A percentile compares a stretch with the other conserved stretches of the same genome.
Conservation (phyloP, 2,113 vertebrate genomes). For the Sialia sialis region DNA sequence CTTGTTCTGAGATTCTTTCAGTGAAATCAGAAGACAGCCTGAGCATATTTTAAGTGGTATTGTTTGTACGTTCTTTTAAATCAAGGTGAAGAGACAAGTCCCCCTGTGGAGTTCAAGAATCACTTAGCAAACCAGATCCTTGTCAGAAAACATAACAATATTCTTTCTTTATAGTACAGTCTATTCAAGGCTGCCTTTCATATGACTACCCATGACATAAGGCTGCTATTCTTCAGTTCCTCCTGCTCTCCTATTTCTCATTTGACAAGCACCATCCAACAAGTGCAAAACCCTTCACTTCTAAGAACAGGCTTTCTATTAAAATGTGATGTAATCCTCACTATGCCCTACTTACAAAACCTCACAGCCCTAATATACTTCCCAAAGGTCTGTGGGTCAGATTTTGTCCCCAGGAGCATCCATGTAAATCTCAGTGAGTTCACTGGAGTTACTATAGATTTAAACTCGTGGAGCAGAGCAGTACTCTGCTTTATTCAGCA, state of each 20-base stretch:
- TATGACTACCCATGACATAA: slow-evolving; percentile 24
- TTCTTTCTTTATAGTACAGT: slow-evolving; percentile 53
- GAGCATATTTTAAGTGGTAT: slow-evolving; percentile 60
- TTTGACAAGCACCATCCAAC: slow-evolving; percentile 46
- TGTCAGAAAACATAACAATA: slow-evolving; percentile 62
- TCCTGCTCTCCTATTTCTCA: slow-evolving; percentile 28
- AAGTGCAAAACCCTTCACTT: slow-evolving; percentile 35
- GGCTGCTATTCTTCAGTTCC: slow-evolving; percentile 50
- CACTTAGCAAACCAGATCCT: slow-evolving; percentile 54
- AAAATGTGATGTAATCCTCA: slow-evolving; percentile 8
- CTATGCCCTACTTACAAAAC: not conserved
- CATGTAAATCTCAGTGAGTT: not conserved
- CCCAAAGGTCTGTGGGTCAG: not conserved
- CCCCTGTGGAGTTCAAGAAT: slow-evolving; percentile 59
- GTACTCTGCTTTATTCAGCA: not conserved
- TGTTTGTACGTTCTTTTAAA: slow-evolving; percentile 57
- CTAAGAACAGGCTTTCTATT: slow-evolving; percentile 15
- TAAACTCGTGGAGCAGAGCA: not conserved
- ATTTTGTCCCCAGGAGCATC: not conserved
- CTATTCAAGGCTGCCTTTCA: slow-evolving; percentile 53
- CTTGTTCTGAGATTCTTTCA: slow-evolving; percentile 42
- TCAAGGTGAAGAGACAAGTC: slow-evolving; percentile 53
- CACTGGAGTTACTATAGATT: not conserved
- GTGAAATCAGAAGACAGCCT: slow-evolving; percentile 43
- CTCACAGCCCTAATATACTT: not conserved